phyloP scores from a whole-genome alignment of 2,113 vertebrate species.

The Noturus placidus region DNA sequence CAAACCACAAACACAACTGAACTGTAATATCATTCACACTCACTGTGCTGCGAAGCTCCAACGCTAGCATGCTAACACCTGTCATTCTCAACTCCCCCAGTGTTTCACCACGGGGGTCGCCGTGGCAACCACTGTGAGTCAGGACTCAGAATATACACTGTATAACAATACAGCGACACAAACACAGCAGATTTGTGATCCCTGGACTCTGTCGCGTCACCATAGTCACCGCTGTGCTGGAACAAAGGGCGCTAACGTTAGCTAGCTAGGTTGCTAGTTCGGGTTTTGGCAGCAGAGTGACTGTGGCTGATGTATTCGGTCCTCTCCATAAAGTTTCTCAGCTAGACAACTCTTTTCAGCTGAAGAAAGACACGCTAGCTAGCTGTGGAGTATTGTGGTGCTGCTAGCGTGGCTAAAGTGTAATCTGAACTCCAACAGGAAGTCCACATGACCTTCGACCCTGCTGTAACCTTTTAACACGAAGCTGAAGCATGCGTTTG shows the following conservation, averaged over 20 bases:
- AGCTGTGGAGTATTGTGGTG: neutral
- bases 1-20: neutral
- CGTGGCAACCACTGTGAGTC: neutral
- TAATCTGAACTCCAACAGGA: neutral
- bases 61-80: slow-evolving; percentile 7
- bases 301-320: neutral
- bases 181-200: neutral
- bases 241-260: neutral
- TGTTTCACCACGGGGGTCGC: neutral
- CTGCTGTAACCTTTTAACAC: slow-evolving; percentile 8
- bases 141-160: neutral
- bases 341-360: neutral
- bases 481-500: neutral
- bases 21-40: neutral
- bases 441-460: neutral
- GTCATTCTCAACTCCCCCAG: neutral
- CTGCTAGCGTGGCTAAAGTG: no score
- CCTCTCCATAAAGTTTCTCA: neutral
- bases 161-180: neutral
- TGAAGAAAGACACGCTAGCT: neutral
- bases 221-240: no score
- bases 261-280: neutral
- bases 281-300: neutral
- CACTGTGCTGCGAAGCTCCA: neutral
- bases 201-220: neutral